Conservation (phyloP, 1,140 invertebrate species). For the Leptopilina clavipes region DNA sequence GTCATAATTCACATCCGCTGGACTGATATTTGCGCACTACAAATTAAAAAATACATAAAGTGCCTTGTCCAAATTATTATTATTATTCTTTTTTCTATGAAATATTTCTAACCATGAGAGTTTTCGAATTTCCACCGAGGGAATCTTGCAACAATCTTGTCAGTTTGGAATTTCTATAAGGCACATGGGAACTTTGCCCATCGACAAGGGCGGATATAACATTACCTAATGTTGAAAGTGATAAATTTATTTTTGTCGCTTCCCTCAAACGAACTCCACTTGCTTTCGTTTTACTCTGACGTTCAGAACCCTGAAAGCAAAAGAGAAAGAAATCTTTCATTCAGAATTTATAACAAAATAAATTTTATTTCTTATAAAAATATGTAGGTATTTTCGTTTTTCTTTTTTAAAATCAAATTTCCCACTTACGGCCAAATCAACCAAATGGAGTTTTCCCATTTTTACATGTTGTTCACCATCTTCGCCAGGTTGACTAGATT, state of each 20-base stretch:
- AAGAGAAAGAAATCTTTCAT: background rate
- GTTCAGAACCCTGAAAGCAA: conserved; percentile 82
- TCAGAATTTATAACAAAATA: conserved; percentile 6
- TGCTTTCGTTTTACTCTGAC: conserved; percentile 94
- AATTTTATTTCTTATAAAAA: background rate
- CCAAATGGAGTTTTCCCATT: conserved; percentile 88
- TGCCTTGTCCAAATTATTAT: too few relatives aligned
- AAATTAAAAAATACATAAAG: conserved; percentile 46
- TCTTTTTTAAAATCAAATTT: background rate
- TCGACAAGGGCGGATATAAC: conserved; percentile 97
- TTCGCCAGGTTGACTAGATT: conserved; percentile 82
- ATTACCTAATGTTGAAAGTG: conserved; percentile 94
- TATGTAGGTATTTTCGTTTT: too few relatives aligned
- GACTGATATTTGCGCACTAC: conserved; percentile 94
- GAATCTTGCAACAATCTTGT: conserved; percentile 95
- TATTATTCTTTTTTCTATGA: background rate
- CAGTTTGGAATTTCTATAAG: conserved; percentile 95
- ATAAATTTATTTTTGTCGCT: conserved; percentile 96
- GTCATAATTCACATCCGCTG: conserved; percentile 97
- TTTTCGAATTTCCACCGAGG: conserved; percentile 96
- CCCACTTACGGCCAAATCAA: conserved; percentile 84
- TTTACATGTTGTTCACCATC: conserved; percentile 80
- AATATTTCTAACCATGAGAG: conserved; percentile 85
- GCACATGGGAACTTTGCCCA: conserved; percentile 94
- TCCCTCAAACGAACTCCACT: conserved; percentile 92